phyloP scores from a whole-genome alignment of 2,888 invertebrate species.

The Dynastes tityus region DNA sequence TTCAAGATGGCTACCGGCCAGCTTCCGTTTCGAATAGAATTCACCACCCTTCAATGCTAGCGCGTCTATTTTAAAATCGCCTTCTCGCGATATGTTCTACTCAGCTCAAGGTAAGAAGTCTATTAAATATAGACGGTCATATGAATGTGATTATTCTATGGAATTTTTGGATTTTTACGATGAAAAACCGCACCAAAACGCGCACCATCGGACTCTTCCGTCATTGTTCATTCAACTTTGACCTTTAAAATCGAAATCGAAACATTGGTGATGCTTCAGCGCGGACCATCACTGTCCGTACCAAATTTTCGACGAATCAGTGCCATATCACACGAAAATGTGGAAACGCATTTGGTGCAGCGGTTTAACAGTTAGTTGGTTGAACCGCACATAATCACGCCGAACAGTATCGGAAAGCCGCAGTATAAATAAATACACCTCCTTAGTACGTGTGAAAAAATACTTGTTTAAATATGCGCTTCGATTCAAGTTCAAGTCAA shows the following conservation, averaged over 20 bases:
- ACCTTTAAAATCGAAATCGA: slow-evolving; percentile 62
- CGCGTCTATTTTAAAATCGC: slow-evolving; percentile 62
- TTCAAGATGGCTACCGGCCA: slow-evolving; percentile 69
- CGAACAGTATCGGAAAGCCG: not conserved
- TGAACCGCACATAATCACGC: not conserved
- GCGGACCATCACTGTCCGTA: slow-evolving; percentile 8
- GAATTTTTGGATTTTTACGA: not conserved
- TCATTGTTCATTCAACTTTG: slow-evolving; percentile 63
- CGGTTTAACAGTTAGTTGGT: not conserved
- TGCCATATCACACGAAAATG: slow-evolving; percentile 9
- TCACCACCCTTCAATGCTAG: slow-evolving; percentile 62
- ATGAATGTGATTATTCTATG: not conserved
- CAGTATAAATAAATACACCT: slow-evolving; percentile 35
- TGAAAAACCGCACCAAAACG: slow-evolving; percentile 24
- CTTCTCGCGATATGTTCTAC: slow-evolving; percentile 45
- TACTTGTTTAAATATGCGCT: slow-evolving; percentile 48
- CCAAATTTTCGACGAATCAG: slow-evolving; percentile 44
- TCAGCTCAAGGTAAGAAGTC: slow-evolving; percentile 61
- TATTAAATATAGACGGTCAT: slow-evolving; percentile 24
- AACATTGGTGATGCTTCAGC: slow-evolving; percentile 31
- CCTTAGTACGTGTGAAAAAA: slow-evolving; percentile 35
- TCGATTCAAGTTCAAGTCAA: slow-evolving; percentile 52
- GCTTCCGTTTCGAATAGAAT: slow-evolving; percentile 65
- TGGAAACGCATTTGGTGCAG: not conserved
- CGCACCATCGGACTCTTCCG: slow-evolving; percentile 25